These are phyloP conservation scores for Chauna torquata DNA, from an alignment of 2,113 vertebrate genomes.

Conservation along the genomic window DNA sequence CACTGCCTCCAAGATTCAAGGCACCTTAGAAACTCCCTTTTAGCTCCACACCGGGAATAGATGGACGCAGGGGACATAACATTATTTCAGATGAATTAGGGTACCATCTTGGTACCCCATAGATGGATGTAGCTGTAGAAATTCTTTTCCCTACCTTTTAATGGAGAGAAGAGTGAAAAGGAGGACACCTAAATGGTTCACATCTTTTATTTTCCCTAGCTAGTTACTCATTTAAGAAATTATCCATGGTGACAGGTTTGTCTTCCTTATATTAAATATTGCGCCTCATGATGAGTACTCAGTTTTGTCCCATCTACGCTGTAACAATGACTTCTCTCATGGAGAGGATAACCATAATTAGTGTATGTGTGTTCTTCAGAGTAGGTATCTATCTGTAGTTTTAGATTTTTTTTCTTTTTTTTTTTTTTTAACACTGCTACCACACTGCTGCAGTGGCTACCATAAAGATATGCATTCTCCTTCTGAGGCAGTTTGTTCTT, in stretches of 20 bases:
- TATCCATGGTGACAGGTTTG: too few relatives aligned
- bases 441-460: background rate
- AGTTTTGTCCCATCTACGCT: background rate
- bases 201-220: background rate
- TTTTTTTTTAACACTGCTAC: too few relatives aligned
- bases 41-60: background rate
- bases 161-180: background rate
- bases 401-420: background rate
- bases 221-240: background rate
- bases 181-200: background rate
- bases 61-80: background rate
- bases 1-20: background rate
- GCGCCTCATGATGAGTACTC: background rate
- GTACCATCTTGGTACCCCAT: background rate
- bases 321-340: background rate
- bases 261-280: accelerated
- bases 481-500: background rate
- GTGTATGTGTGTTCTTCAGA: background rate
- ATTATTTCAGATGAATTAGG: background rate
- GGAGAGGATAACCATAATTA: background rate
- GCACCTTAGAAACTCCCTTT: background rate
- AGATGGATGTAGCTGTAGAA: background rate
- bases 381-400: background rate
- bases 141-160: background rate
- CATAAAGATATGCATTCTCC: background rate